phyloP scores from a whole-genome alignment of 2,113 vertebrate genomes.

The Alligator sinensis region DNA sequence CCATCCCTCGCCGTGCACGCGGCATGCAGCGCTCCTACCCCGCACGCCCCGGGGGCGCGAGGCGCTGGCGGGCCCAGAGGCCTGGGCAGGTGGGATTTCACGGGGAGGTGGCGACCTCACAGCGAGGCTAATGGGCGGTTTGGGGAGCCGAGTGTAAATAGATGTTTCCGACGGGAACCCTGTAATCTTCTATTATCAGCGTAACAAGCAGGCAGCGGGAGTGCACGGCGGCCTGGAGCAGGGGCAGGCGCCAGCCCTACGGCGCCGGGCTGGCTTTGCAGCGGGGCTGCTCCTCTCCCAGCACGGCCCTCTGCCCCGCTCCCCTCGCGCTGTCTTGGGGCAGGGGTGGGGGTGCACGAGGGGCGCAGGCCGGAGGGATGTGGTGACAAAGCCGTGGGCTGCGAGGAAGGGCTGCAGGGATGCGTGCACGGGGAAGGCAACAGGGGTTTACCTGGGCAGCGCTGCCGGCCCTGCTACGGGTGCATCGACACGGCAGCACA shows the following conservation, averaged over 20 bases:
- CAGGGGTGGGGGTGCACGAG: too few species aligned
- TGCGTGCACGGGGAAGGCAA: neutral
- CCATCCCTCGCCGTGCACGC: accelerated
- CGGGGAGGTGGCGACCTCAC: constrained; percentile 68
- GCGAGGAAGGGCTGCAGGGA: constrained; percentile 5
- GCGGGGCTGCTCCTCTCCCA: neutral
- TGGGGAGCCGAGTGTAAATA: constrained; percentile 70
- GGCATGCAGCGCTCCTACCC: accelerated
- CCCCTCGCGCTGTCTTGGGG: too few species aligned
- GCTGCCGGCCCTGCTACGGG: too few species aligned
- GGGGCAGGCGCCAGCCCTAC: neutral
- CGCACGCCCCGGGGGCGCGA: neutral
- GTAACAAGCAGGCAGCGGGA: constrained; percentile 64
- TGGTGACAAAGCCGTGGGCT: too few species aligned
- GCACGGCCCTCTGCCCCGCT: neutral
- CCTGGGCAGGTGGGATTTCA: neutral
- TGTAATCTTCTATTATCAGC: constrained; percentile 72
- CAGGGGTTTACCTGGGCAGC: too few species aligned
- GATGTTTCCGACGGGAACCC: constrained; percentile 67
- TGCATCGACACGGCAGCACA: too few species aligned
- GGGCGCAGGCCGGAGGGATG: too few species aligned
- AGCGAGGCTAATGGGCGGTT: constrained; percentile 58
- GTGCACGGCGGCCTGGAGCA: constrained; percentile 4
- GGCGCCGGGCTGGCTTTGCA: neutral
- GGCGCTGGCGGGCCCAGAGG: neutral